Percentiles rank a stretch among this genome's conserved stretches.
phyloP scores from a whole-genome alignment of 2,797 vertebrate species.

The Brachymystax lenok region DNA sequence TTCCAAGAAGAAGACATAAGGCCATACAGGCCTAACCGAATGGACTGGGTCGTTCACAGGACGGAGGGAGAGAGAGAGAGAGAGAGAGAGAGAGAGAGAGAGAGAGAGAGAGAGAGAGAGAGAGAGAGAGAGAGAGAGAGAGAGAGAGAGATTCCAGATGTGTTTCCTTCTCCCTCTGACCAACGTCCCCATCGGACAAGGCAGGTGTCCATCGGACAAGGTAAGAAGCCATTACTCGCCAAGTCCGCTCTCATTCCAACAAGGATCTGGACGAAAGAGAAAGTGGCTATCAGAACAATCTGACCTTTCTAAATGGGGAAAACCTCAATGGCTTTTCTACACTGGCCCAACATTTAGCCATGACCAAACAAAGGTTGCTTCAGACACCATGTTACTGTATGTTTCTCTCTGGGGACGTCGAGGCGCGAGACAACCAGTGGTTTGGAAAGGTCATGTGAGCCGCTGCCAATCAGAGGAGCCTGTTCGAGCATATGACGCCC shows the following conservation, averaged over 20 bases:
- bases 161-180: constrained; percentile 10
- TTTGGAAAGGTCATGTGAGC: constrained; percentile 65
- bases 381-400: constrained; percentile 66
- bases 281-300: constrained; percentile 12
- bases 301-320: constrained; percentile 58
- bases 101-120: background rate
- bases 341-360: constrained; percentile 54
- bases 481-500: constrained; percentile 66
- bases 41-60: background rate
- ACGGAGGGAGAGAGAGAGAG: too few species aligned
- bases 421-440: constrained; percentile 67
- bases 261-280: constrained; percentile 21
- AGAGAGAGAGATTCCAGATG: constrained; percentile 24
- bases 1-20: background rate
- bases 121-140: constrained; percentile 7
- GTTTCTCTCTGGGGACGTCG: constrained; percentile 60
- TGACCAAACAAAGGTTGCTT: constrained; percentile 69
- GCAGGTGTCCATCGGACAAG: background rate
- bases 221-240: constrained; percentile 3
- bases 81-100: constrained; percentile 10
- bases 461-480: constrained; percentile 70
- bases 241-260: background rate
- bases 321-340: constrained; percentile 39
- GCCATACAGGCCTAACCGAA: background rate
- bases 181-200: background rate